These are phyloP conservation scores for Drosophila limbata DNA, from an alignment of 2,888 invertebrate species.

Conservation along the genomic window DNA sequence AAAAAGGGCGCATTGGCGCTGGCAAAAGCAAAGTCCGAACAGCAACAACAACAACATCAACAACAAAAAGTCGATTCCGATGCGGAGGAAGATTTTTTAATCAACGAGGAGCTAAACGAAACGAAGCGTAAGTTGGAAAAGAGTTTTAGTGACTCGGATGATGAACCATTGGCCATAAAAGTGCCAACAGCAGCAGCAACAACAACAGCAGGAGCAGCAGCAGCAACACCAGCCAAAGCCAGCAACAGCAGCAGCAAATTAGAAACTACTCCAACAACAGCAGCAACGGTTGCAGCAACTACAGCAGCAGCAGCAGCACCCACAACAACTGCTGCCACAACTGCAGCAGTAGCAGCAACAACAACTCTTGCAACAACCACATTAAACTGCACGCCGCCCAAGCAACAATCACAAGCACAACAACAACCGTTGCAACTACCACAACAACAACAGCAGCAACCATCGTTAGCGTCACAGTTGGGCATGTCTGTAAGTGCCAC, in stretches of 20 bases:
- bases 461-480: conserved; percentile 13
- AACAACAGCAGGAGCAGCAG: conserved; percentile 5
- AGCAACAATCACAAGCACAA: conserved; percentile 2
- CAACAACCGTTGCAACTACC: conserved; percentile 1
- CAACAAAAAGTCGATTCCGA: conserved; percentile 70
- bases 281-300: conserved; percentile 30
- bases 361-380: conserved; percentile 8
- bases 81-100: conserved; percentile 83
- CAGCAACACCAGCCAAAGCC: conserved; percentile 12
- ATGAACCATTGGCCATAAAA: conserved; percentile 88
- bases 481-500: conserved; percentile 16
- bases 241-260: conserved; percentile 8
- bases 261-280: conserved; percentile 9
- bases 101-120: conserved; percentile 83
- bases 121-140: conserved; percentile 85
- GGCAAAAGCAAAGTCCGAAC: conserved; percentile 74
- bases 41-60: conserved; percentile 51
- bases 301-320: conserved; percentile 40
- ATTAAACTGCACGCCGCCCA: conserved; percentile 10
- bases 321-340: neutral
- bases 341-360: neutral
- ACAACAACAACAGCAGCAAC: conserved; percentile 16
- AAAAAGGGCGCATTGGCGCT: conserved; percentile 82
- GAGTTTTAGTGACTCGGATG: conserved; percentile 88
- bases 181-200: conserved; percentile 75